phyloP scores from a whole-genome alignment of 2,888 invertebrate species.

The Athalia rosae region DNA sequence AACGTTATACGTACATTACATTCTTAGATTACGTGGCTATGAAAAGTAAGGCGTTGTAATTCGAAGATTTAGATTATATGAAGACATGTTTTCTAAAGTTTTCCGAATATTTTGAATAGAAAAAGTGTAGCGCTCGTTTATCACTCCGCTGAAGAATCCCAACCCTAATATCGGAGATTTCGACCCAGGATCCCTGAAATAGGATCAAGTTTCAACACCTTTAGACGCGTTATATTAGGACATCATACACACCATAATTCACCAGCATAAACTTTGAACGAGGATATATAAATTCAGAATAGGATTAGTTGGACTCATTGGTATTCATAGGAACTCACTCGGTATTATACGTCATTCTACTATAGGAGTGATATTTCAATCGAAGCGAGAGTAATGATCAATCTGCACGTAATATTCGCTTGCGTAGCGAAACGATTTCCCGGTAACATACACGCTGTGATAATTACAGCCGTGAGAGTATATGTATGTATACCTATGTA shows the following conservation, averaged over 20 bases:
- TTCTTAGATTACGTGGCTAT: background rate
- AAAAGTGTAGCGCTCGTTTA: conserved; percentile 9
- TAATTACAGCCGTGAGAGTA: too few species aligned
- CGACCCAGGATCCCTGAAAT: background rate
- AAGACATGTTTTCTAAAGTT: background rate
- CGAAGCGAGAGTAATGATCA: too few species aligned
- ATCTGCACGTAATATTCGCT: too few species aligned
- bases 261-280: background rate
- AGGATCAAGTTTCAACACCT: conserved; percentile 10
- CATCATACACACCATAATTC: conserved; percentile 10
- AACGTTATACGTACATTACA: background rate
- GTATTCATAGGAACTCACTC: background rate
- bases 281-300: too few species aligned
- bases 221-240: background rate
- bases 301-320: background rate
- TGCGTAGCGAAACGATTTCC: too few species aligned
- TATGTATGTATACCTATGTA: too few species aligned
- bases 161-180: conserved; percentile 6
- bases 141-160: background rate
- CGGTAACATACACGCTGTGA: too few species aligned
- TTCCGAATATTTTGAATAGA: background rate
- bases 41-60: background rate
- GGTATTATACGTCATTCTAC: background rate
- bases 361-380: too few species aligned
- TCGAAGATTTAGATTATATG: background rate